Conservation (phyloP, 2,888 invertebrate species). For the Schizaphis graminum region DNA sequence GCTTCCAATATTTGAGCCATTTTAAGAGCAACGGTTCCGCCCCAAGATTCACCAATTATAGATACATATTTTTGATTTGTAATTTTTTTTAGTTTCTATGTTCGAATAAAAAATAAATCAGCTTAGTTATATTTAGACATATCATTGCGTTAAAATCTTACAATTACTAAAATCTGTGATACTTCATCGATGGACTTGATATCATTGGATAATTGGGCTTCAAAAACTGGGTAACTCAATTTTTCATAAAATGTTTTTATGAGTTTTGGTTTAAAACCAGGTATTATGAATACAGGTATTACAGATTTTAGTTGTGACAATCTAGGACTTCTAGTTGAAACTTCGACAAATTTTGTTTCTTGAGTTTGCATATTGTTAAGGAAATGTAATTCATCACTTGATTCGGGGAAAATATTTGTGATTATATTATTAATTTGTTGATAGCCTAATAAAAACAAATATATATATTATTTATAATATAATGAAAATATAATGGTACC, state of each 20-base stretch:
- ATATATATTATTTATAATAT: background rate
- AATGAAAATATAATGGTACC: background rate
- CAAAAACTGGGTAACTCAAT: conserved; percentile 48
- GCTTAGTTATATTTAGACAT: background rate
- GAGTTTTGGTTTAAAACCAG: conserved; percentile 70
- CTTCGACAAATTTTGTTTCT: conserved; percentile 70
- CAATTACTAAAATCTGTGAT: conserved; percentile 30
- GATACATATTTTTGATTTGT: background rate
- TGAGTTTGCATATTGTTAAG: background rate
- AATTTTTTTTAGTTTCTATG: conserved; percentile 17
- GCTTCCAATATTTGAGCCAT: conserved; percentile 73
- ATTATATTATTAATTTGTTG: background rate
- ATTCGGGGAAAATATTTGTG: conserved; percentile 3
- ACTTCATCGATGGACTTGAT: conserved; percentile 29
- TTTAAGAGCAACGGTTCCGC: conserved; percentile 75
- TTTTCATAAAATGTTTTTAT: conserved; percentile 60
- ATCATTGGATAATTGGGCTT: conserved; percentile 32
- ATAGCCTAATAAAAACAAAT: background rate
- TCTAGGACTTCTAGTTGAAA: conserved; percentile 71
- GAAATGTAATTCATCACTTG: background rate
- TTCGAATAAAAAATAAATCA: background rate
- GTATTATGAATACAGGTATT: conserved; percentile 71
- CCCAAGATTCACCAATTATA: conserved; percentile 76
- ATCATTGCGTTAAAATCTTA: background rate
- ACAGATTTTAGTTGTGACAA: conserved; percentile 70